Percentiles rank a stretch among this genome's conserved stretches.
These are phyloP conservation scores for Pangasius larnaudii DNA, from an alignment of 2,797 vertebrate genomes.

Conservation along the genomic window DNA sequence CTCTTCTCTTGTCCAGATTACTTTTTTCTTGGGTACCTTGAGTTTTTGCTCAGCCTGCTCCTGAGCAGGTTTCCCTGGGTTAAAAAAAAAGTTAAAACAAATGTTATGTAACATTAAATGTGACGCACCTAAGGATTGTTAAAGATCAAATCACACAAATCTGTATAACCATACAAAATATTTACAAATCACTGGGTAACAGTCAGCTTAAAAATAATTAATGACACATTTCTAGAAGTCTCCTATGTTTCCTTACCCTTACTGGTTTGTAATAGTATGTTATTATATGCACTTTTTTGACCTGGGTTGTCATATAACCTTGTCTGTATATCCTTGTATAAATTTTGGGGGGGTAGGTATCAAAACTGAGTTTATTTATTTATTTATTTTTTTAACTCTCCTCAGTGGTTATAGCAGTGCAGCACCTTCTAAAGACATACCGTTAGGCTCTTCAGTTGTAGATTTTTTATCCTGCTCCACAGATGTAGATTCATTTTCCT, in stretches of 20 bases:
- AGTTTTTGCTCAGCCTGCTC: neutral
- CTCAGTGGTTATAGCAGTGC: neutral
- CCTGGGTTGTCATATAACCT: neutral
- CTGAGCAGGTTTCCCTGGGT: neutral
- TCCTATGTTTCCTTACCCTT: neutral
- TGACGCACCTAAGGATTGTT: neutral
- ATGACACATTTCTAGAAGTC: neutral
- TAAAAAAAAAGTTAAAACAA: neutral
- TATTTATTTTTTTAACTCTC: neutral
- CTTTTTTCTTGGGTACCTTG: neutral
- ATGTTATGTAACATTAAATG: neutral
- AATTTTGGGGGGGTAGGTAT: no score
- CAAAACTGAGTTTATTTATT: neutral
- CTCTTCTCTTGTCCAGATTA: conserved; percentile 2
- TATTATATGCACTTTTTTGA: neutral
- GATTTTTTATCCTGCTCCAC: neutral
- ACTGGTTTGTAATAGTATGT: neutral
- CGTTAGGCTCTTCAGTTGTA: neutral
- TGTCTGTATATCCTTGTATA: neutral
- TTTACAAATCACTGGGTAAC: no score
- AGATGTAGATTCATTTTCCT: neutral
- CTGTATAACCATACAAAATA: neutral
- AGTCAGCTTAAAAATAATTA: neutral
- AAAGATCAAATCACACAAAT: conserved; percentile 3
- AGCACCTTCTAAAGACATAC: neutral